A percentile compares a stretch with the other conserved stretches of the same genome.
These are phyloP conservation scores for Rhegmatorhina hoffmannsi DNA, from an alignment of 2,113 vertebrate genomes.

Conservation along the genomic window DNA sequence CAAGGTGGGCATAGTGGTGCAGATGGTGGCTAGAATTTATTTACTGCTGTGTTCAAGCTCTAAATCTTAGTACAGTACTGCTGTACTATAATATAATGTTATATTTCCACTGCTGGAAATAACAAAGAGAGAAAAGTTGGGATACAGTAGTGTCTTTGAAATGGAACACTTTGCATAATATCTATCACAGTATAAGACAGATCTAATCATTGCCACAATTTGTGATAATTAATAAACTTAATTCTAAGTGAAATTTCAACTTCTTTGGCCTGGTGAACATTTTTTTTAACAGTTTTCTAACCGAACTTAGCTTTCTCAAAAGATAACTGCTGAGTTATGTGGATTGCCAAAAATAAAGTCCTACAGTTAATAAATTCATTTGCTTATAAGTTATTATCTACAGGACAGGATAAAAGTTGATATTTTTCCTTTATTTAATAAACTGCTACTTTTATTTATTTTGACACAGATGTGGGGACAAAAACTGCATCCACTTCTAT, in stretches of 20 bases:
- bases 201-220: background rate
- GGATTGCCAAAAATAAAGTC: background rate
- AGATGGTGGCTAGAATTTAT: background rate
- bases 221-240: background rate
- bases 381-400: background rate
- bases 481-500: background rate
- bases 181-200: background rate
- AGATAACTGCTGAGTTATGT: background rate
- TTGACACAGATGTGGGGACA: background rate
- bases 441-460: background rate
- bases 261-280: background rate
- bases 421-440: background rate
- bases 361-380: background rate
- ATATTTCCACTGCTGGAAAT: background rate
- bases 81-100: background rate
- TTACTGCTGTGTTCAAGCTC: background rate
- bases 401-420: background rate
- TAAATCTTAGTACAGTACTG: background rate
- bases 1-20: background rate
- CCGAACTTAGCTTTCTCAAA: background rate
- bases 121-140: background rate
- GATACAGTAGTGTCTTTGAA: background rate
- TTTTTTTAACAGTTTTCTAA: background rate
- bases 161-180: background rate
- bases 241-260: background rate